A percentile compares a stretch with the other conserved stretches of the same genome.
Evolutionary conservation across 2,888 invertebrate genomes (phyloP).

Genomic region (Sarcophaga carnaria): DNA sequence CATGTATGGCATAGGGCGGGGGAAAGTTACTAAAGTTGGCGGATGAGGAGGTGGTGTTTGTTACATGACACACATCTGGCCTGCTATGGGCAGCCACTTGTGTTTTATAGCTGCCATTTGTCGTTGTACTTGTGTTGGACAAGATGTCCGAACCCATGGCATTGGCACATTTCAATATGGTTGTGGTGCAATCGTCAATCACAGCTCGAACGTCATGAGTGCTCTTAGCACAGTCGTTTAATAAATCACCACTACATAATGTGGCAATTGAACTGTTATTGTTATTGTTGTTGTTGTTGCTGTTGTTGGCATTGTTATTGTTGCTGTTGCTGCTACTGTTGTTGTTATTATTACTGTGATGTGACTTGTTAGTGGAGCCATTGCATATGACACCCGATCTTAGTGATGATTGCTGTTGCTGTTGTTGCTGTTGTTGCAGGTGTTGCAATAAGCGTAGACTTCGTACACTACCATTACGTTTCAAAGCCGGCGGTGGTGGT

Average conservation of each 20-base stretch:
- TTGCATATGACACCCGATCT: slow-evolving; percentile 65
- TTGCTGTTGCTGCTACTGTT: slow-evolving; percentile 61
- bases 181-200: slow-evolving; percentile 80
- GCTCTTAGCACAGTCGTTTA: slow-evolving; percentile 76
- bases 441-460: slow-evolving; percentile 76
- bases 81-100: slow-evolving; percentile 70
- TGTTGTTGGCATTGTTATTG: slow-evolving; percentile 60
- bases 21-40: slow-evolving; percentile 67
- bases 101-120: slow-evolving; percentile 63
- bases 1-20: slow-evolving; percentile 74
- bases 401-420: slow-evolving; percentile 56
- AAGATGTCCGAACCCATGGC: slow-evolving; percentile 73
- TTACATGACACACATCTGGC: slow-evolving; percentile 76
- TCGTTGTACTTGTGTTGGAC: slow-evolving; percentile 67
- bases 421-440: slow-evolving; percentile 72
- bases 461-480: slow-evolving; percentile 79
- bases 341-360: slow-evolving; percentile 58
- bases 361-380: slow-evolving; percentile 55
- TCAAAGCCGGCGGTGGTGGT: slow-evolving; percentile 79
- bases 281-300: slow-evolving; percentile 66
- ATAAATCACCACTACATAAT: slow-evolving; percentile 75
- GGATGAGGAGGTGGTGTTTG: slow-evolving; percentile 66
- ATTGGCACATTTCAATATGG: slow-evolving; percentile 80
- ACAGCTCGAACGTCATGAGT: slow-evolving; percentile 74
- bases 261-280: slow-evolving; percentile 73